phyloP scores from a whole-genome alignment of 2,797 vertebrate genomes.

The Macroramphosus scolopax region DNA sequence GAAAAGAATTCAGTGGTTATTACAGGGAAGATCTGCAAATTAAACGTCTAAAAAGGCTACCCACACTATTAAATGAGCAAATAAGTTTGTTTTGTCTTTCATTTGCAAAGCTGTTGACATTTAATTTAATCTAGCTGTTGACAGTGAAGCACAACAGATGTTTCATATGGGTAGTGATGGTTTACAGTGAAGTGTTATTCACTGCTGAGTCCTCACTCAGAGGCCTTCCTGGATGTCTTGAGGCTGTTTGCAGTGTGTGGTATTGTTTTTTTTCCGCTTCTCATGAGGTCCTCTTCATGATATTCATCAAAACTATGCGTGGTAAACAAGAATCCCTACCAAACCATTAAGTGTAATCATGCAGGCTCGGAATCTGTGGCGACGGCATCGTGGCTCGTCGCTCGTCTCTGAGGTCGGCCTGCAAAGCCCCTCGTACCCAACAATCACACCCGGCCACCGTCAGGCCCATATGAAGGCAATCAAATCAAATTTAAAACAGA shows the following conservation, averaged over 20 bases:
- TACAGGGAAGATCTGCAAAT: conserved; percentile 26
- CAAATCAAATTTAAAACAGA: conserved; percentile 58
- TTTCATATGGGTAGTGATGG: neutral
- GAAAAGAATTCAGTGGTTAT: conserved; percentile 21
- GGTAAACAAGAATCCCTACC: conserved; percentile 40
- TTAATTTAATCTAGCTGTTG: conserved; percentile 3
- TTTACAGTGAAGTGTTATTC: neutral
- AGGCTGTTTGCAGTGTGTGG: neutral
- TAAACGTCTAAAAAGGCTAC: conserved; percentile 12
- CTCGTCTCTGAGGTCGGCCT: conserved; percentile 66
- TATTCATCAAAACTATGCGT: conserved; percentile 36
- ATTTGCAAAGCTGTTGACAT: conserved; percentile 7
- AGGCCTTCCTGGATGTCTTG: conserved; percentile 6
- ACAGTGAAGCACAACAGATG: neutral
- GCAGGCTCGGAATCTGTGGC: conserved; percentile 35
- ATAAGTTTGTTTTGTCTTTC: conserved; percentile 8
- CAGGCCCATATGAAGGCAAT: conserved; percentile 57
- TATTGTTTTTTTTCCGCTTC: conserved; percentile 14
- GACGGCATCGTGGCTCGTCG: conserved; percentile 35
- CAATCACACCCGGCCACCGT: conserved; percentile 51
- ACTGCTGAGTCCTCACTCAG: conserved; percentile 1
- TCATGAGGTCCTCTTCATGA: conserved; percentile 18
- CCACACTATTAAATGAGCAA: conserved; percentile 1
- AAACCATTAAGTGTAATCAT: conserved; percentile 44
- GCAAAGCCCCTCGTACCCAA: conserved; percentile 39